phyloP scores from a whole-genome alignment of 1,140 invertebrate genomes.

The Acromyrmex charruanus region DNA sequence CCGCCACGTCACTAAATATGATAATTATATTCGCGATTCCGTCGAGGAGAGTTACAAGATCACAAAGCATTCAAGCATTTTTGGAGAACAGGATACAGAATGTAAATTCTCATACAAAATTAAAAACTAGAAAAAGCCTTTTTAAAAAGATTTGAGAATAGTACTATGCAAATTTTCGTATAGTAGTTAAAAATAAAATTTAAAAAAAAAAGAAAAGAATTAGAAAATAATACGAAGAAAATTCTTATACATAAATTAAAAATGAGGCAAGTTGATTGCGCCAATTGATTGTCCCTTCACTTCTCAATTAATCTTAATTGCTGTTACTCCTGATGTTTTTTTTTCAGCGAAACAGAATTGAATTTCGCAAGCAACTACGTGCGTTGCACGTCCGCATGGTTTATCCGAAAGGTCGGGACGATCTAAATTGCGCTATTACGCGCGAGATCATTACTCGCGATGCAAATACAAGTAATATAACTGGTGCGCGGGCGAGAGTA shows the following conservation, averaged over 20 bases:
- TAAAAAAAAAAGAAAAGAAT: no score
- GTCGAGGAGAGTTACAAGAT: no score
- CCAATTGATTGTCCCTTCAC: background rate
- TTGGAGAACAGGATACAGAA: background rate
- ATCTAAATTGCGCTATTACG: constrained; percentile 33
- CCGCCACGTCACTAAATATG: background rate
- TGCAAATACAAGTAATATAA: constrained; percentile 28
- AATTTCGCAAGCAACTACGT: background rate
- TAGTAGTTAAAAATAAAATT: no score
- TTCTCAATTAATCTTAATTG: background rate
- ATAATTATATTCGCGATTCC: background rate
- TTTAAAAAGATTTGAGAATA: no score
- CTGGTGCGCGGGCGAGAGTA: background rate
- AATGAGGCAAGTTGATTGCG: background rate
- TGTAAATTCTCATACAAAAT: background rate
- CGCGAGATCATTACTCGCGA: constrained; percentile 25
- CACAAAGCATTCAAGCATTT: background rate
- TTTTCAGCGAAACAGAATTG: background rate
- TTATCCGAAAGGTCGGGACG: constrained; percentile 15
- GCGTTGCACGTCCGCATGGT: background rate
- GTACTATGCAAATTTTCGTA: no score
- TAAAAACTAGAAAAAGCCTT: no score
- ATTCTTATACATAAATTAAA: background rate
- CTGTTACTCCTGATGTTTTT: background rate
- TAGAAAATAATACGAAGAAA: no score